These are phyloP conservation scores for Trogon melanurus DNA, from an alignment of 2,113 vertebrate genomes.

Conservation along the genomic window DNA sequence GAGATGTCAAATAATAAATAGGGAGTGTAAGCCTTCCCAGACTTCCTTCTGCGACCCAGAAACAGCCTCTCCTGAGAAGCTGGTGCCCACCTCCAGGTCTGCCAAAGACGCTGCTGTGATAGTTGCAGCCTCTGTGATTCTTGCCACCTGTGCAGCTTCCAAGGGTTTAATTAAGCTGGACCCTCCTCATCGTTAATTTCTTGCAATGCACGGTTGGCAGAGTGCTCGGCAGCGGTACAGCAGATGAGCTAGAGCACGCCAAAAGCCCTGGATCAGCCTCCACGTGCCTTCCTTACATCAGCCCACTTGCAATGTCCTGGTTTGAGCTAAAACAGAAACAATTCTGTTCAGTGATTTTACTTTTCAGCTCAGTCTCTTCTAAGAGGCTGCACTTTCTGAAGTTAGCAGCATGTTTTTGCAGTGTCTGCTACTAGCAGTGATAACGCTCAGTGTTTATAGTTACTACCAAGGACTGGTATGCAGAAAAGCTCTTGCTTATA, in stretches of 20 bases:
- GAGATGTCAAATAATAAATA: neutral
- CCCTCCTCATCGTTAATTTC: neutral
- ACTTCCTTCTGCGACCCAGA: neutral
- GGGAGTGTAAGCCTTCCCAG: neutral
- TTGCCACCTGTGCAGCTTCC: neutral
- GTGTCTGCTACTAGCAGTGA: too few species aligned
- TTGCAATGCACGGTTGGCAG: neutral
- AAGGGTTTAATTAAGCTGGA: neutral
- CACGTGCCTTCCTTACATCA: neutral
- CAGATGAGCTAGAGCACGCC: neutral
- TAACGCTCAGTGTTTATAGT: too few species aligned
- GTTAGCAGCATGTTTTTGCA: too few species aligned
- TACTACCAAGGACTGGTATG: too few species aligned
- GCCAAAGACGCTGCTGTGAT: neutral
- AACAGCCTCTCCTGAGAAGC: neutral
- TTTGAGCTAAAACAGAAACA: too few species aligned
- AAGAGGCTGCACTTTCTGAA: too few species aligned
- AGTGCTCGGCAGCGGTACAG: rapidly evolving
- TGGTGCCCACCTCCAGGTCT: neutral
- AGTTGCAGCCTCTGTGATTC: neutral
- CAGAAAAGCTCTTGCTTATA: too few species aligned
- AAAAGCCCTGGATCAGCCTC: neutral
- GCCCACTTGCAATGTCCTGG: neutral
- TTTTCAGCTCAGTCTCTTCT: too few species aligned
- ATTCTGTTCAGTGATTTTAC: too few species aligned